Conservation (phyloP, 1,140 invertebrate genomes). For the Magallana gigas region DNA sequence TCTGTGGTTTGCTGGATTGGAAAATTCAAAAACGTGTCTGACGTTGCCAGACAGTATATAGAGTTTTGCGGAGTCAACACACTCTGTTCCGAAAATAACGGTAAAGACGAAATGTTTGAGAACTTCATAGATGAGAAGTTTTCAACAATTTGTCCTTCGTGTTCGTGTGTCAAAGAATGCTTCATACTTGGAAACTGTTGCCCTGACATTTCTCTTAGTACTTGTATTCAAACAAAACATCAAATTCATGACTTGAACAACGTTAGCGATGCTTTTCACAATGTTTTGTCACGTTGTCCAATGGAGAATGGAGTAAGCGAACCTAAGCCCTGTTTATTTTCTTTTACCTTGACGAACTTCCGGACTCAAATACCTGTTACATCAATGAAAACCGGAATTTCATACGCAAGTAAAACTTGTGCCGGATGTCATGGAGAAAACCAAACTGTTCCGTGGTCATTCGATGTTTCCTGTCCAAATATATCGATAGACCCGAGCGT, state of each 20-base stretch:
- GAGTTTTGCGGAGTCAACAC: not conserved
- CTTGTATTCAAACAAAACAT: not conserved
- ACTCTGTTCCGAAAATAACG: not conserved
- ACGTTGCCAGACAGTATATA: not conserved
- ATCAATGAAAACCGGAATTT: not conserved
- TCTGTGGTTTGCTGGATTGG: not conserved
- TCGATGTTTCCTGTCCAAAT: not conserved
- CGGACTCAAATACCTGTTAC: not conserved
- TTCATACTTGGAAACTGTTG: not conserved
- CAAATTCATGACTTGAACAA: not conserved
- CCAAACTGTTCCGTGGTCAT: not conserved
- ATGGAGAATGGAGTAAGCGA: not conserved
- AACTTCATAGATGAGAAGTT: not conserved
- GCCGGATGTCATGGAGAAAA: not conserved
- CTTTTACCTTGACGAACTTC: not conserved
- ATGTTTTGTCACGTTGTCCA: not conserved
- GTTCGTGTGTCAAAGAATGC: not conserved
- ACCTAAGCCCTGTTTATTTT: not conserved
- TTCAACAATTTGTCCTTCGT: not conserved
- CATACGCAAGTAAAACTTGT: constrained; percentile 1
- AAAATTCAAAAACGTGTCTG: not conserved
- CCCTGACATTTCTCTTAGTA: not conserved
- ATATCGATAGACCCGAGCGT: not conserved
- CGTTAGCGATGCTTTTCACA: not conserved
- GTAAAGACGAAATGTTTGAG: not conserved